Conservation (phyloP, 2,113 vertebrate species). For the Siniperca knerii region DNA sequence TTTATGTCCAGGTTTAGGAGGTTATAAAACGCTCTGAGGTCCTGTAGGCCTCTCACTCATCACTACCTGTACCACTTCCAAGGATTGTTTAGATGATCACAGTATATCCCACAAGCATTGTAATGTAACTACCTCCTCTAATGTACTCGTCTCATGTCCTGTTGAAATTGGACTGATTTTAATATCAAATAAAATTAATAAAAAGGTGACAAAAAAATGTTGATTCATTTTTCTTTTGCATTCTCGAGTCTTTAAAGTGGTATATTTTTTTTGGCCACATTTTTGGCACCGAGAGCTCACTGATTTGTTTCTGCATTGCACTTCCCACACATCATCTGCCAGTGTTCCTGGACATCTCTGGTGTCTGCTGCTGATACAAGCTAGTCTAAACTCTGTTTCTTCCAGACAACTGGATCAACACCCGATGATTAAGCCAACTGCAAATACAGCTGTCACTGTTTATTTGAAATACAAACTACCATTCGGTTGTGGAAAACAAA, state of each 20-base stretch:
- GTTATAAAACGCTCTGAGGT: neutral
- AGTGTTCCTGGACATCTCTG: neutral
- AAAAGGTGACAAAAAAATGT: slow-evolving; percentile 42
- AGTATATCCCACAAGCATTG: slow-evolving; percentile 39
- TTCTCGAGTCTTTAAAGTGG: neutral
- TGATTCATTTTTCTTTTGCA: neutral
- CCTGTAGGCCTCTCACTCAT: slow-evolving; percentile 22
- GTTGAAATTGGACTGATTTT: slow-evolving; percentile 49
- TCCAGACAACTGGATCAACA: neutral
- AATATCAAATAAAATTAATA: slow-evolving; percentile 60
- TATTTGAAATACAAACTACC: neutral
- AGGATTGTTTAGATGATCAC: slow-evolving; percentile 2
- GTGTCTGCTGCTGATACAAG: neutral
- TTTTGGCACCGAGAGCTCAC: neutral
- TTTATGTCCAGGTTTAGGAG: neutral
- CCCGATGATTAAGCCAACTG: neutral
- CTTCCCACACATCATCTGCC: slow-evolving; percentile 48
- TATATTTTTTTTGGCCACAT: neutral
- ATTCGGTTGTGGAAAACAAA: neutral
- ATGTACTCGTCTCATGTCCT: slow-evolving; percentile 49
- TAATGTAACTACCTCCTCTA: slow-evolving; percentile 69
- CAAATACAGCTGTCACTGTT: neutral
- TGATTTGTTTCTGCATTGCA: slow-evolving; percentile 12
- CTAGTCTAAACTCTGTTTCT: neutral
- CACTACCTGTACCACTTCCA: slow-evolving; percentile 21